Percentiles rank a stretch among this genome's conserved stretches.
phyloP scores from a whole-genome alignment of 2,113 vertebrate species.

The Indicator indicator region DNA sequence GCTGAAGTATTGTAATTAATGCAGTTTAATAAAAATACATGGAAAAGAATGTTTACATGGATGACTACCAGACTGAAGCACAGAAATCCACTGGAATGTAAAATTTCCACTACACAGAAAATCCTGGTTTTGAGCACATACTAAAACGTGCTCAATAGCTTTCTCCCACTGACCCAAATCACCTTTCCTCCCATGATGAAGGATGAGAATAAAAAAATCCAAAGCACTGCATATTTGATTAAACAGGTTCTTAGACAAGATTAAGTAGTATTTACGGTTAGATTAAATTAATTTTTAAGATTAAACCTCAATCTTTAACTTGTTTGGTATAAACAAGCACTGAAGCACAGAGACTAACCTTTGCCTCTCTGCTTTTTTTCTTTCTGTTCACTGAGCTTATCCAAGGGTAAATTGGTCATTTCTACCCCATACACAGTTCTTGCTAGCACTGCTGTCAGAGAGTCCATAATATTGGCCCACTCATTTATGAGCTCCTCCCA shows the following conservation, averaged over 20 bases:
- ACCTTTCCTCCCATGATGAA: not conserved
- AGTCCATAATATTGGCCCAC: slow-evolving; percentile 99
- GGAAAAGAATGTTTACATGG: not conserved
- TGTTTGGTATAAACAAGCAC: not conserved
- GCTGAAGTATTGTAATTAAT: not conserved
- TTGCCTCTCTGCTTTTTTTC: slow-evolving; percentile 96
- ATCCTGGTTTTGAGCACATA: accelerated
- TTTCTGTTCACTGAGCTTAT: slow-evolving; percentile 98
- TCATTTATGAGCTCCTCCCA: slow-evolving; percentile 96
- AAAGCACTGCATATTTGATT: not conserved
- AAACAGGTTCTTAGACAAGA: not conserved
- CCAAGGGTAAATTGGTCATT: slow-evolving; percentile 92
- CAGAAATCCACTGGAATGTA: not conserved
- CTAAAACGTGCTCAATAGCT: not conserved
- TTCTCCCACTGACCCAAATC: not conserved
- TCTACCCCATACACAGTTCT: slow-evolving; percentile 93
- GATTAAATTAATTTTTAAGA: not conserved
- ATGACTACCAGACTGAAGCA: not conserved
- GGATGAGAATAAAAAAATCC: not conserved
- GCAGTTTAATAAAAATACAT: not conserved
- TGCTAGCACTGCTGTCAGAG: slow-evolving; percentile 91
- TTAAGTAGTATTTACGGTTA: not conserved
- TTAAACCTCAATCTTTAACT: not conserved
- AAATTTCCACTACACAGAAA: not conserved
- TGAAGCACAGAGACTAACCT: slow-evolving; percentile 72